These are phyloP conservation scores for Danaus melanippus DNA, from an alignment of 1,140 invertebrate species.

Conservation along the genomic window DNA sequence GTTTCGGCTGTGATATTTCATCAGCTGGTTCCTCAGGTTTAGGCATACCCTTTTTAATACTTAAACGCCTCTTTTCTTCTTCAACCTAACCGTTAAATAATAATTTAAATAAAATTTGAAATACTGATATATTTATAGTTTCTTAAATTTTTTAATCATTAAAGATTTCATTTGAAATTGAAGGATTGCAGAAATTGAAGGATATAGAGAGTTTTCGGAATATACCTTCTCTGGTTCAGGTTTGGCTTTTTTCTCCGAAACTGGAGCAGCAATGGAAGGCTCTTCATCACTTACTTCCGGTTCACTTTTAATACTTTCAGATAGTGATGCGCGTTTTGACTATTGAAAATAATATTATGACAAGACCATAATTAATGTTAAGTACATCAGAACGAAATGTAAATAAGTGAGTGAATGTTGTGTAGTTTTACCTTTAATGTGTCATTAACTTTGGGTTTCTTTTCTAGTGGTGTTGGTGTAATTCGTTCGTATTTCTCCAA, in stretches of 20 bases:
- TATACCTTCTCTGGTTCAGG: slow-evolving; percentile 46
- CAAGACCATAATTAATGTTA: background rate
- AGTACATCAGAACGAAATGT: slow-evolving; percentile 9
- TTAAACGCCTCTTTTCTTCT: slow-evolving; percentile 66
- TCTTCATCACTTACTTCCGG: slow-evolving; percentile 58
- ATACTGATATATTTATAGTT: slow-evolving; percentile 4
- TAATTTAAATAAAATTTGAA: slow-evolving; percentile 22
- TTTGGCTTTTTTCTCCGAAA: slow-evolving; percentile 59
- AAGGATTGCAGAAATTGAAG: background rate
- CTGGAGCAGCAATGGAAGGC: slow-evolving; percentile 42
- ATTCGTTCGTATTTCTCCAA: slow-evolving; percentile 74
- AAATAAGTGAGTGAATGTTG: slow-evolving; percentile 25
- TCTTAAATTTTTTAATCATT: slow-evolving; percentile 4
- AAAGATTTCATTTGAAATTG: background rate
- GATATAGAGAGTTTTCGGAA: slow-evolving; percentile 1
- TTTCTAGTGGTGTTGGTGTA: slow-evolving; percentile 62
- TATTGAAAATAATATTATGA: slow-evolving; percentile 25
- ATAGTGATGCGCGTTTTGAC: slow-evolving; percentile 56
- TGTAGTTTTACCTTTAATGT: slow-evolving; percentile 56
- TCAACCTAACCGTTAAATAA: slow-evolving; percentile 38
- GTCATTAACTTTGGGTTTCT: slow-evolving; percentile 60
- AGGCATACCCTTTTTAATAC: slow-evolving; percentile 66
- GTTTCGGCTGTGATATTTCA: slow-evolving; percentile 60
- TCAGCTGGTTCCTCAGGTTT: slow-evolving; percentile 74
- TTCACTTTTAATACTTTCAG: slow-evolving; percentile 58